phyloP scores from a whole-genome alignment of 1,140 invertebrate species.

The Tribolium castaneum region DNA sequence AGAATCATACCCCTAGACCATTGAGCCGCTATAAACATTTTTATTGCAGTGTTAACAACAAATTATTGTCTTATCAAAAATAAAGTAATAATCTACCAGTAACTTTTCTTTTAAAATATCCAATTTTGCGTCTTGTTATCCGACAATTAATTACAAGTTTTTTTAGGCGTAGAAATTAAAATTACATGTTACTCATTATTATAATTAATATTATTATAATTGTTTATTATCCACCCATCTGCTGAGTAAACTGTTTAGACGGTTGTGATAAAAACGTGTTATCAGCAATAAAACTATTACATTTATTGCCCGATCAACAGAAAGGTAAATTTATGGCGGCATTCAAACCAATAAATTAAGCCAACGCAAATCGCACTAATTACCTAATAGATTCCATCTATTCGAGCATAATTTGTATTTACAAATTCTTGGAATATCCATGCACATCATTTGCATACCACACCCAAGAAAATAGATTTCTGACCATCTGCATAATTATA shows the following conservation, averaged over 20 bases:
- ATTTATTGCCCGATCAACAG: not conserved
- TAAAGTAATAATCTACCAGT: not conserved
- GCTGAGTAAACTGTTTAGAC: too few species aligned
- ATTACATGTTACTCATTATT: too few species aligned
- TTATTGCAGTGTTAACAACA: not conserved
- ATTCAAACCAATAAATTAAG: not conserved
- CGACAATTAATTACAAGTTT: not conserved
- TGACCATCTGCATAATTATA: too few species aligned
- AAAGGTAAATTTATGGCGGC: not conserved
- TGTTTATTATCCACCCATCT: too few species aligned
- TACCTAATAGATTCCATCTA: not conserved
- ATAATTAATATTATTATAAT: too few species aligned
- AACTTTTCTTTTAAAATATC: not conserved
- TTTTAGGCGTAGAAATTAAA: not conserved
- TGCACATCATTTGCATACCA: not conserved
- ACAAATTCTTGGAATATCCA: not conserved
- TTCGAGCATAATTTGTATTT: not conserved
- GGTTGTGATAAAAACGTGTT: not conserved
- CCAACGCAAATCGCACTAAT: not conserved
- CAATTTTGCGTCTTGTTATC: not conserved
- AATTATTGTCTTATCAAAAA: not conserved
- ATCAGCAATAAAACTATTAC: not conserved
- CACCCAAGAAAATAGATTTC: not conserved
- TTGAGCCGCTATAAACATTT: conserved; percentile 32
- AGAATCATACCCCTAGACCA: conserved; percentile 43